phyloP scores from a whole-genome alignment of 2,797 vertebrate species.

The Arnoldichthys spilopterus region DNA sequence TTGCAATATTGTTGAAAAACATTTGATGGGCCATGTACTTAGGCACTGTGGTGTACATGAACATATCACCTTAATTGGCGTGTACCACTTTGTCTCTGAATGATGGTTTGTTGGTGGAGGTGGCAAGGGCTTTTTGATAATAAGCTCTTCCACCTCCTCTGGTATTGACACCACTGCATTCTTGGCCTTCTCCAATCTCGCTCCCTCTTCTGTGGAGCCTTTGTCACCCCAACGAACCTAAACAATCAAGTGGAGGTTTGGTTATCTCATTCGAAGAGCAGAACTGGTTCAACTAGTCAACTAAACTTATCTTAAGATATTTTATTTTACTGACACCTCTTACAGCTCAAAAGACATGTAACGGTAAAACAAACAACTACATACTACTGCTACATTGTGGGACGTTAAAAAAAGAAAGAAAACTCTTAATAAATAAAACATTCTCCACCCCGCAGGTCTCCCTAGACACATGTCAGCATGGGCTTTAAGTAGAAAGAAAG shows the following conservation, averaged over 20 bases:
- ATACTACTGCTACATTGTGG: constrained; percentile 23
- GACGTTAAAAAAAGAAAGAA: neutral
- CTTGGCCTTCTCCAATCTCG: constrained; percentile 92
- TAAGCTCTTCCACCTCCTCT: constrained; percentile 82
- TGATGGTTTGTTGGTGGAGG: constrained; percentile 69
- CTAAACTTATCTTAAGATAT: neutral
- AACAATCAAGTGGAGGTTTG: neutral
- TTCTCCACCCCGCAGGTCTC: constrained; percentile 54
- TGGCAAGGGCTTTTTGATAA: constrained; percentile 72
- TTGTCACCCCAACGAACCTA: constrained; percentile 97
- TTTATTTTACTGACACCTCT: neutral
- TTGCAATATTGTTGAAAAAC: no score
- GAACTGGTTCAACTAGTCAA: neutral
- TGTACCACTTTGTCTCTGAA: constrained; percentile 91
- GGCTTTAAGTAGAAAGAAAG: constrained; percentile 54
- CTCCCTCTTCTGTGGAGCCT: constrained; percentile 96
- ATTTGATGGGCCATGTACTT: no score
- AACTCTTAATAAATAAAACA: constrained; percentile 73
- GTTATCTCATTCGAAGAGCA: neutral
- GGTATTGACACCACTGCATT: constrained; percentile 89
- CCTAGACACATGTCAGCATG: constrained; percentile 42
- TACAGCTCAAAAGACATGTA: neutral
- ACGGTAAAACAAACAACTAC: neutral
- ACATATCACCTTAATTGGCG: constrained; percentile 87
- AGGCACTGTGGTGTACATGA: neutral